Base-by-base conservation (phyloP, 2,888 invertebrate genomes). In the Harmothoe impar region DNA sequence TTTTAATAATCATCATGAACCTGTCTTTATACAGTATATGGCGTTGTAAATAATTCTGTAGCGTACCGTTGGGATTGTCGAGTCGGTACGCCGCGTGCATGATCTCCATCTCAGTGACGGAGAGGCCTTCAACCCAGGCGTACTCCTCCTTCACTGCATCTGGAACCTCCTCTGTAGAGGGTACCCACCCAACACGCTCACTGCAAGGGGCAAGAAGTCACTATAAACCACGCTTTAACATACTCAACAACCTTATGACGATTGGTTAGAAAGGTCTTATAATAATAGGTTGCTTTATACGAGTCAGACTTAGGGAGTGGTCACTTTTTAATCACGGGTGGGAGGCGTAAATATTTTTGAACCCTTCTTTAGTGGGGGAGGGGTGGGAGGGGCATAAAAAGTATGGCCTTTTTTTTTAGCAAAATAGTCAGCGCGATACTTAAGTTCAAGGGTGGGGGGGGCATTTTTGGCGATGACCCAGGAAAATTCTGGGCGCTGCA, bases 21-120 rank as follows among this genome's bases (percentile, higher is more conserved):
- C n/a, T n/a, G n/a, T n/a, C n/a, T n/a, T n/a, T n/a, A n/a, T n/a
- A n/a, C n/a, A n/a, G n/a, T n/a, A n/a, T n/a, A n/a, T n/a, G n/a
- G n/a, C n/a, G n/a, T n/a, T n/a, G n/a, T n/a, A n/a, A n/a, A n/a
- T n/a, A n/a, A n/a, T n/a, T n/a, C n/a, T n/a, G n/a, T n/a, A n/a
- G 5, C 31, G 29, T 91, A 93, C 93, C 92, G 88, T 94, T 94
- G 29, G 93, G 93, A 77, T 93, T 93, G 43, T 92, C 92, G 31
- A 88, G 91, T 15, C 93, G 89, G 89, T 93, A 93, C 7, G 94
- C 93, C 0, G 93, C 94, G 91, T 94, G 93, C 89, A 94, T 78
- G 17, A 94, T 94, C 86, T 94, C 94, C 94, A 94, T 94, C 90
- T 94, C 93, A 15, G 94, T 94, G 54, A 94, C 93, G 0, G 93